phyloP scores from a whole-genome alignment of 2,113 vertebrate genomes.

The Dicrurus megarhynchus region DNA sequence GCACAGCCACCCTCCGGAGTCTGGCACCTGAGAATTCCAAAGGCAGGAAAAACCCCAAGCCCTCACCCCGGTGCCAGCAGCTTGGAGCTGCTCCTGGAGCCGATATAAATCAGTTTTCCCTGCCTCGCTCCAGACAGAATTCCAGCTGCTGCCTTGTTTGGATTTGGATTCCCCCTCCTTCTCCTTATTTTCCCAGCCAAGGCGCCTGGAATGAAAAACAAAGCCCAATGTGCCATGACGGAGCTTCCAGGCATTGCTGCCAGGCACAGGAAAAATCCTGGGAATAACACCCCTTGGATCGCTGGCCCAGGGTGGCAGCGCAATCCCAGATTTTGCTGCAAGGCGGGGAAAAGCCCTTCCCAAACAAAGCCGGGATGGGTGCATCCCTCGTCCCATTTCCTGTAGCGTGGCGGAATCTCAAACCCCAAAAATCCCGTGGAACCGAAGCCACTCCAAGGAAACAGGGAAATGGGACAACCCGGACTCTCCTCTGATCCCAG shows the following conservation, averaged over 20 bases:
- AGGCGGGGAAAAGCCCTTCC: not conserved
- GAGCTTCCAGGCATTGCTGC: not conserved
- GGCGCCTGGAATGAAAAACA: not conserved
- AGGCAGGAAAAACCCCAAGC: not conserved
- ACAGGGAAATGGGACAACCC: not conserved
- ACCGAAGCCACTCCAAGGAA: rapidly evolving
- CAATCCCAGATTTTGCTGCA: rapidly evolving
- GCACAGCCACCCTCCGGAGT: not conserved
- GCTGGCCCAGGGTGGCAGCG: rapidly evolving
- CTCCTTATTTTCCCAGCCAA: not conserved
- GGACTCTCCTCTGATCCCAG: not conserved
- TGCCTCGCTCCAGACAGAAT: not conserved
- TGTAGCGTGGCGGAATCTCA: rapidly evolving
- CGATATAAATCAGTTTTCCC: not conserved
- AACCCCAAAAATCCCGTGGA: not conserved
- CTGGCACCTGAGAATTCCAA: not conserved
- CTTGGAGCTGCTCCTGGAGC: not conserved
- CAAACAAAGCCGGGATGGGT: rapidly evolving
- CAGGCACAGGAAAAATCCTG: not conserved
- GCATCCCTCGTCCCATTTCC: not conserved
- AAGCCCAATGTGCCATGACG: not conserved
- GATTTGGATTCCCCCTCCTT: not conserved
- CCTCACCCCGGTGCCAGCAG: not conserved
- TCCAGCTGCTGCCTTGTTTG: not conserved
- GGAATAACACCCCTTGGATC: not conserved